phyloP scores from a whole-genome alignment of 2,888 invertebrate genomes.

The Hofmannophila pseudospretella region DNA sequence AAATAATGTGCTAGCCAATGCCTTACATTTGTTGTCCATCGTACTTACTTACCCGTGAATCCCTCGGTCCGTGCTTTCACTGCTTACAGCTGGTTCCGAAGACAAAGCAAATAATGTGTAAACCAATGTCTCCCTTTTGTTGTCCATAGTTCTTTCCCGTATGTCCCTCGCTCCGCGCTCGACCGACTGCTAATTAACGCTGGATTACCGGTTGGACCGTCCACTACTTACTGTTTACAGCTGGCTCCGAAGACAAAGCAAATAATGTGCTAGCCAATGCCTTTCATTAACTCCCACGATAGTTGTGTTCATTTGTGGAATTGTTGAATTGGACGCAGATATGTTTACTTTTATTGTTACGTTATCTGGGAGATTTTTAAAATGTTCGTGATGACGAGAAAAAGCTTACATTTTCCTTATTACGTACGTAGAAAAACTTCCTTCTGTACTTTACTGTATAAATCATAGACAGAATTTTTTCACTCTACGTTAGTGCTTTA shows the following conservation, averaged over 20 bases:
- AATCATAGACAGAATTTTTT: no score
- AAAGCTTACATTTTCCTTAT: not conserved
- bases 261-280: conserved; percentile 56
- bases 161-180: conserved; percentile 37
- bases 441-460: no score
- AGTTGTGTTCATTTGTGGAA: not conserved
- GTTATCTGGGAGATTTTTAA: no score
- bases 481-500: no score
- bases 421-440: not conserved
- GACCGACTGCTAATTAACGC: conserved; percentile 71
- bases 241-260: conserved; percentile 65
- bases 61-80: no score
- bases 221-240: conserved; percentile 62
- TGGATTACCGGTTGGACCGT: conserved; percentile 64
- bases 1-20: no score
- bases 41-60: no score
- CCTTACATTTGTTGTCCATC: no score
- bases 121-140: conserved; percentile 50
- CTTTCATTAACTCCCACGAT: conserved; percentile 33
- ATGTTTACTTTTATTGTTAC: not conserved
- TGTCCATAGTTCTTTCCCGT: conserved; percentile 22
- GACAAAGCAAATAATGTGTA: conserved; percentile 64
- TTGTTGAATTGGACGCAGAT: not conserved
- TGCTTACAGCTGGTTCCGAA: conserved; percentile 65
- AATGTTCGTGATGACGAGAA: no score